Evolutionary conservation across 2,113 vertebrate genomes (phyloP).

Genomic region (Petaurus breviceps): DNA sequence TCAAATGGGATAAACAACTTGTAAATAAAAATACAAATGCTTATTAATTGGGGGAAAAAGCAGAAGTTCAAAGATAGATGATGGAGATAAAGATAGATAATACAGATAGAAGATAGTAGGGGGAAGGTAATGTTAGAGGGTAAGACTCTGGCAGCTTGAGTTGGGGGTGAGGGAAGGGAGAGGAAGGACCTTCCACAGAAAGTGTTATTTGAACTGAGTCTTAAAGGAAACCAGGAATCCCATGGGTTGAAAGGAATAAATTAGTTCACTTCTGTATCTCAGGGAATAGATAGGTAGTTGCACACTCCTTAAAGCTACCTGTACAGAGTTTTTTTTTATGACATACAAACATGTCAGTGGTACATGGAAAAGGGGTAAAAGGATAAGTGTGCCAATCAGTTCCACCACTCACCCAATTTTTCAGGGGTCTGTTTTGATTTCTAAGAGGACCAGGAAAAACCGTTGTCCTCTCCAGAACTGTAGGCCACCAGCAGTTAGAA

Average conservation of each 20-base stretch:
- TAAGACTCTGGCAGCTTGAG: background rate
- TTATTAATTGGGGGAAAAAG: background rate
- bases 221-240: background rate
- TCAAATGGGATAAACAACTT: background rate
- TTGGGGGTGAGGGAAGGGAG: background rate
- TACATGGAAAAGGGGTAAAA: background rate
- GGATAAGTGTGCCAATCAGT: background rate
- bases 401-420: background rate
- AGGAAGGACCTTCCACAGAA: background rate
- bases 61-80: background rate
- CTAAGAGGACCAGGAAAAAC: background rate
- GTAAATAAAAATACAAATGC: background rate
- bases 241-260: background rate
- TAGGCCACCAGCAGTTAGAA: background rate
- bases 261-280: background rate
- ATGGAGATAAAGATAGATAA: background rate
- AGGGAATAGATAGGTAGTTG: background rate
- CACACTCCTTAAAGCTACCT: background rate
- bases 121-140: background rate
- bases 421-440: background rate
- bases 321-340: background rate
- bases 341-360: background rate
- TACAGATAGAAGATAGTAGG: no score
- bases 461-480: background rate
- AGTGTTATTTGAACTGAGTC: background rate